Percentiles rank a stretch among this genome's conserved stretches.
Conservation (phyloP, 2,888 invertebrate genomes). For the Entomobrya proxima region DNA sequence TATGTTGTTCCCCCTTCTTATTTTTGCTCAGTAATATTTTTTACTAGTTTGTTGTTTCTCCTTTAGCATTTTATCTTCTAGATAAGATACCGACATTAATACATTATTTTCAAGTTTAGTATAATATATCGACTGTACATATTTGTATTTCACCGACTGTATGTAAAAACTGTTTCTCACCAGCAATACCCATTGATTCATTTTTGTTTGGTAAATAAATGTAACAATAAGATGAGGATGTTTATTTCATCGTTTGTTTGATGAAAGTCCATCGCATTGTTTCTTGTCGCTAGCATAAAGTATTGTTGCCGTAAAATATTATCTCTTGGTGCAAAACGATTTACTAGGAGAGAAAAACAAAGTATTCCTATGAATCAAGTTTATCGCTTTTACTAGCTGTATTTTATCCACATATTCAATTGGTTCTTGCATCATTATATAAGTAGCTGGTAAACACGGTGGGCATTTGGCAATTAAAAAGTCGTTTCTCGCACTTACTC, state of each 20-base stretch:
- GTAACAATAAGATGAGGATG: constrained; percentile 25
- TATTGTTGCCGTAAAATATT: constrained; percentile 10
- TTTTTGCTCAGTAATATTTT: constrained; percentile 44
- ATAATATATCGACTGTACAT: neutral
- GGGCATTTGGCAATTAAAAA: constrained; percentile 66
- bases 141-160: too few relatives aligned
- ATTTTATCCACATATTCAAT: constrained; percentile 37
- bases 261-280: constrained; percentile 24
- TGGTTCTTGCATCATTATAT: constrained; percentile 36
- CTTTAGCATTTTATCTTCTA: constrained; percentile 50
- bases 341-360: constrained; percentile 51
- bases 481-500: constrained; percentile 65
- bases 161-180: constrained; percentile 17
- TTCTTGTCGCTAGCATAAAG: constrained; percentile 11
- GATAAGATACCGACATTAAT: constrained; percentile 61
- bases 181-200: neutral
- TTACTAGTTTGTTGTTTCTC: constrained; percentile 42
- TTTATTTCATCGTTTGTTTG: constrained; percentile 58
- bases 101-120: constrained; percentile 46
- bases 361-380: constrained; percentile 49
- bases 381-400: neutral
- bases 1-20: constrained; percentile 2
- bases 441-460: constrained; percentile 31
- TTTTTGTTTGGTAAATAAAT: neutral
- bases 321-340: constrained; percentile 54